Percentiles rank a stretch among this genome's conserved stretches.
phyloP scores from a whole-genome alignment of 2,888 invertebrate genomes.

The Hirudinaria manillensis region DNA sequence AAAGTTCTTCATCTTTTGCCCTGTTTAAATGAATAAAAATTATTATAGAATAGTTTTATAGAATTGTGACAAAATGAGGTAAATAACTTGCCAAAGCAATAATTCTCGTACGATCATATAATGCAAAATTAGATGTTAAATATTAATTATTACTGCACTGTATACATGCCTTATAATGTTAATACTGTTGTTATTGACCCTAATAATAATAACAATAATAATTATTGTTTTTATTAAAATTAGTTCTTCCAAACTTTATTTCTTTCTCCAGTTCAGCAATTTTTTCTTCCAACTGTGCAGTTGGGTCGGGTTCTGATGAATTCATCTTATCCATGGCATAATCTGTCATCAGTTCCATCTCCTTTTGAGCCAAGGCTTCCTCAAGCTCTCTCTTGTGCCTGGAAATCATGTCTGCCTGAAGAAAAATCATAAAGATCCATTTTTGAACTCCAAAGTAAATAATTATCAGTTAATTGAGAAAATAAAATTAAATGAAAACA shows the following conservation, averaged over 20 bases:
- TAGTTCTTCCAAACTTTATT: not conserved
- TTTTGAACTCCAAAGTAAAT: no score
- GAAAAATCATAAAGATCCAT: not conserved
- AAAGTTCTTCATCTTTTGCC: not conserved
- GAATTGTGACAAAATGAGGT: no score
- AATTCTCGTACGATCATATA: not conserved
- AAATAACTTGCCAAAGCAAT: no score
- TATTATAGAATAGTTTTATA: no score
- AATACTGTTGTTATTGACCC: no score
- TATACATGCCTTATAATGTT: no score
- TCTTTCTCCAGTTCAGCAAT: not conserved
- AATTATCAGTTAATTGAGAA: not conserved
- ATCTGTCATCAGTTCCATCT: slow-evolving; percentile 29
- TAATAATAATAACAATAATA: no score
- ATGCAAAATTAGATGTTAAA: not conserved
- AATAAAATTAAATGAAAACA: not conserved
- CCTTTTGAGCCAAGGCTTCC: slow-evolving; percentile 40
- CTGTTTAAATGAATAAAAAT: not conserved
- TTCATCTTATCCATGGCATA: slow-evolving; percentile 8
- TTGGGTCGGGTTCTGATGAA: not conserved
- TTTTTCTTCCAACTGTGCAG: not conserved
- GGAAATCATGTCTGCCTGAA: slow-evolving; percentile 36
- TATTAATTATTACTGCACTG: no score
- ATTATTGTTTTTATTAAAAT: no score
- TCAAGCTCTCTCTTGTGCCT: slow-evolving; percentile 49